These are phyloP conservation scores for Argopecten irradians DNA, from an alignment of 1,140 invertebrate genomes.

Conservation along the genomic window DNA sequence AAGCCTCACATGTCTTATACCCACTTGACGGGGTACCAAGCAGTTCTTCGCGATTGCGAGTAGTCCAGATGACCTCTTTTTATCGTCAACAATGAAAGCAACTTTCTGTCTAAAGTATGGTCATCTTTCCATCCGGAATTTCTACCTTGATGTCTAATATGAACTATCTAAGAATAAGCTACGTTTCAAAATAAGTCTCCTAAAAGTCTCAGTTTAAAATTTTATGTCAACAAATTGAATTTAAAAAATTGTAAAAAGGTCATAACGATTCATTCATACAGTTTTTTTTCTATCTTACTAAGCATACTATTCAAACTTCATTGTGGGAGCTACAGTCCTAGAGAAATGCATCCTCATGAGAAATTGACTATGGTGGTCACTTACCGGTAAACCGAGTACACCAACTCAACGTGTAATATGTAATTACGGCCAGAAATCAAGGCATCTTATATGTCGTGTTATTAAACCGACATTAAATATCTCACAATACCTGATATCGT, in stretches of 20 bases:
- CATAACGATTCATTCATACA: neutral
- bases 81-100: neutral
- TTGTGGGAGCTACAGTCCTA: neutral
- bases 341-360: neutral
- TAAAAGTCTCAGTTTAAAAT: no score
- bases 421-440: neutral
- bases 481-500: neutral
- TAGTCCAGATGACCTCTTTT: neutral
- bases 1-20: neutral
- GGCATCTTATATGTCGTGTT: neutral
- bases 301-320: neutral
- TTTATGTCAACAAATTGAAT: neutral
- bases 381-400: slow-evolving; percentile 20
- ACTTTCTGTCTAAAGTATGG: neutral
- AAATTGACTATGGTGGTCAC: slow-evolving; percentile 7
- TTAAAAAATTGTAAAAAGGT: neutral
- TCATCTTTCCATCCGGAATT: neutral
- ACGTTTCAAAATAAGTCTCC: no score
- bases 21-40: slow-evolving; percentile 12
- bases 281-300: neutral
- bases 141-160: no score
- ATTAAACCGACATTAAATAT: neutral
- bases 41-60: neutral
- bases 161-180: no score
- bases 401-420: neutral